phyloP scores from a whole-genome alignment of 2,888 invertebrate genomes.

The Dasysyrphus tricinctus region DNA sequence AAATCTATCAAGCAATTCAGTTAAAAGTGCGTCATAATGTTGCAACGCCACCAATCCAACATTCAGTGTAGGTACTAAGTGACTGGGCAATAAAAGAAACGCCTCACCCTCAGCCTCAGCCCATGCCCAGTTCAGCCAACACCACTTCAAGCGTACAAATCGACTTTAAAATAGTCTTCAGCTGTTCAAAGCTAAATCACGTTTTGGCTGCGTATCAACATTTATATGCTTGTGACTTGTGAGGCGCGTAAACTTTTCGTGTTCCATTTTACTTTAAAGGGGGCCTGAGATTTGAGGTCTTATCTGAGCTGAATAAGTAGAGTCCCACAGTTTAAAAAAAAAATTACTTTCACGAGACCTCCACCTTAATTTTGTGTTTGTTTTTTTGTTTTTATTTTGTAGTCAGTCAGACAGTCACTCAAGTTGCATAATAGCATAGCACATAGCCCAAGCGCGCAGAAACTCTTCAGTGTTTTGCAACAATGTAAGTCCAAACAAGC shows the following conservation, averaged over 20 bases:
- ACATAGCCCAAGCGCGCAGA: conserved; percentile 32
- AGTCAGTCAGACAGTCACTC: conserved; percentile 14
- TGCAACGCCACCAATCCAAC: conserved; percentile 38
- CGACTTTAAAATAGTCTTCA: conserved; percentile 11
- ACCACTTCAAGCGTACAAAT: conserved; percentile 44
- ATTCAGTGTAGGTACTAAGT: conserved; percentile 6
- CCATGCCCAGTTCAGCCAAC: not conserved
- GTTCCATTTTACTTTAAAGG: conserved; percentile 38
- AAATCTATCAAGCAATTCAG: conserved; percentile 42
- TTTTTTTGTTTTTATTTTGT: not conserved
- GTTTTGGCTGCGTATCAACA: conserved; percentile 30
- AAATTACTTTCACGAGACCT: conserved; percentile 74
- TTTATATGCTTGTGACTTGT: conserved; percentile 32
- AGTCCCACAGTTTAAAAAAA: conserved; percentile 19
- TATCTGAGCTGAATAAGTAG: conserved; percentile 7
- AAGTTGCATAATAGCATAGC: conserved; percentile 50
- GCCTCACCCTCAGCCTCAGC: conserved; percentile 13
- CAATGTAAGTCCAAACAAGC: conserved; percentile 11
- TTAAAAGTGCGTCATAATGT: conserved; percentile 67
- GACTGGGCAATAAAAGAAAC: conserved; percentile 33
- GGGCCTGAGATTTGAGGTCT: conserved; percentile 14
- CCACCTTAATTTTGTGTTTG: conserved; percentile 70
- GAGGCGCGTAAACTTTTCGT: conserved; percentile 57
- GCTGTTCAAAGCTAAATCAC: conserved; percentile 41
- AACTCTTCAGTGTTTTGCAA: conserved; percentile 43